Evolutionary conservation across 2,888 invertebrate species (phyloP), one percentile per base, ranked within the genome.

Genomic region (Belgica antarctica): DNA sequence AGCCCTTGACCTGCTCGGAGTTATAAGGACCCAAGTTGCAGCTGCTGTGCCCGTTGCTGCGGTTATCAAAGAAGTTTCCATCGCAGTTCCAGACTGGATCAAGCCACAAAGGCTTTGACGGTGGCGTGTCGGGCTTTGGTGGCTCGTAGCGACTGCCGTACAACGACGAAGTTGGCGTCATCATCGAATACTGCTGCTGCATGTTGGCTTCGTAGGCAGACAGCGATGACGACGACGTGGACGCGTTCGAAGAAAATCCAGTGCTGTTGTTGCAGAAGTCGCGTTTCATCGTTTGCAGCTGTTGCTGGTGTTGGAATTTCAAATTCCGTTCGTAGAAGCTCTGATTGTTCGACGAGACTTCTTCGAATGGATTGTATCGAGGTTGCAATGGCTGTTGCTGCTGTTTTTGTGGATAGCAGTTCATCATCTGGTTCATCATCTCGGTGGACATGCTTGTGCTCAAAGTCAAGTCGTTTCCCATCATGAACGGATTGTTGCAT

Each of bases 41-140:
- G 22, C 22, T 52, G 22, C 22, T 41, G 19, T 52, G 17, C 5
- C 22, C 3, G 19, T 12, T 17, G 17, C 22, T 52, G 22, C 12
- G 17, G 52, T 12, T 7, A 52, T 15, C 59, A 27, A 22, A 22
- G 59, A 25, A 22, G 59, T 59, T 47, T 1, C 12, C 27, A 17
- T 63, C 63, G 10, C 62, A 65, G n/a, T 57, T 57, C 80, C 80
- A 80, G 70, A 80, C 76, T 1, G 80, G 80, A 75, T 80, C 79
- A 66, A 78, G 47, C 68, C 68, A 68, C 19, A 68, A 19, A n/a
- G 68, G 68, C 31, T 52, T 52, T n/a, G 4, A 19, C 4, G 77
- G 75, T 52, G 78, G 76, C 17, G 78, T 76, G 72, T 79, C 78
- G 1, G 78, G 77, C 68, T 79, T 79, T 1, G 78, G 77, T 70